A percentile compares a stretch with the other conserved stretches of the same genome.
phyloP scores from a whole-genome alignment of 1,140 invertebrate genomes.

The Theocolax elegans region DNA sequence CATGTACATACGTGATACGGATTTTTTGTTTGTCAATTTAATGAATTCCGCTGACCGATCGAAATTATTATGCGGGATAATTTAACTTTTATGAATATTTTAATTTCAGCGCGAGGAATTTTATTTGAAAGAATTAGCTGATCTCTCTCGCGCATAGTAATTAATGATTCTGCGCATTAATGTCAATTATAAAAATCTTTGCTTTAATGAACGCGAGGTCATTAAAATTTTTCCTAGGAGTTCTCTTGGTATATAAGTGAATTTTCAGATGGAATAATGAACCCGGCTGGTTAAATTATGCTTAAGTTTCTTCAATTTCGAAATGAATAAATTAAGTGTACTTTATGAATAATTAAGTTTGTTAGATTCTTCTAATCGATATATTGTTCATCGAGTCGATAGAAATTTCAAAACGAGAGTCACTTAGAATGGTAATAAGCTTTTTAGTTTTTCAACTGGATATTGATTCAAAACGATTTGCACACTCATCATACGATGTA shows the following conservation, averaged over 20 bases:
- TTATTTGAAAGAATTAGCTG: not conserved
- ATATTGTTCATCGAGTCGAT: too few species aligned
- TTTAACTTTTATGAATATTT: slow-evolving; percentile 5
- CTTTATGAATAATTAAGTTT: slow-evolving; percentile 12
- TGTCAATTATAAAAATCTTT: slow-evolving; percentile 29
- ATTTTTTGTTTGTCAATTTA: not conserved
- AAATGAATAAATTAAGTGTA: slow-evolving; percentile 21
- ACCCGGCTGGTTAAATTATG: slow-evolving; percentile 16
- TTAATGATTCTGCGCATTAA: slow-evolving; percentile 7
- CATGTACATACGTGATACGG: too few species aligned
- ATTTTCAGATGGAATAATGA: not conserved
- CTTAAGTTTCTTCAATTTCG: not conserved
- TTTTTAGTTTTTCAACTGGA: too few species aligned
- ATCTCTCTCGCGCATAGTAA: slow-evolving; percentile 5
- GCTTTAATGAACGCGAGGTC: slow-evolving; percentile 19
- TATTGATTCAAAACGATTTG: too few species aligned
- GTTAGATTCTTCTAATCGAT: too few species aligned
- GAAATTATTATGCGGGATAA: slow-evolving; percentile 9
- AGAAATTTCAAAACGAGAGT: too few species aligned
- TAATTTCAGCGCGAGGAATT: not conserved
- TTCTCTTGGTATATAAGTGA: slow-evolving; percentile 1
- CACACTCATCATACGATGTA: too few species aligned
- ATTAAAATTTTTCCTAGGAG: slow-evolving; percentile 11
- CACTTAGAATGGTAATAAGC: too few species aligned
- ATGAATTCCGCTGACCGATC: not conserved